Conservation (phyloP, 2,113 vertebrate species). For the Eurypyga helias region DNA sequence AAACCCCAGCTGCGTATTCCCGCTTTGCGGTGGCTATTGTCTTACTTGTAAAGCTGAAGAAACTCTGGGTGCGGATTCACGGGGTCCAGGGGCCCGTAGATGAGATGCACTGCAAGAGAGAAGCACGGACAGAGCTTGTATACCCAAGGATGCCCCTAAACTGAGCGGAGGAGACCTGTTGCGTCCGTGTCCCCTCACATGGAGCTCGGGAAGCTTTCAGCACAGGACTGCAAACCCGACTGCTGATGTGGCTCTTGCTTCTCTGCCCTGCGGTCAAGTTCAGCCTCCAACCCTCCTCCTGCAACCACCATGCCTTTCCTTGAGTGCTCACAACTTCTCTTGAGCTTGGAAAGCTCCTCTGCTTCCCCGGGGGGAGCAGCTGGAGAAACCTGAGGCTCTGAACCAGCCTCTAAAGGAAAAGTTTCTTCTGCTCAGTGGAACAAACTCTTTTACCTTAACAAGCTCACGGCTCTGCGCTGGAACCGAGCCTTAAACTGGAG, state of each 20-base stretch:
- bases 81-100: slow-evolving; percentile 93
- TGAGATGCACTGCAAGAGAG: slow-evolving; percentile 88
- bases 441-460: neutral
- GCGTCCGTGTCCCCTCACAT: neutral
- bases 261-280: neutral
- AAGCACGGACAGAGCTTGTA: neutral
- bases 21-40: accelerated
- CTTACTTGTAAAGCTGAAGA: slow-evolving; percentile 91
- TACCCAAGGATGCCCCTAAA: neutral
- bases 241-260: neutral
- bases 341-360: neutral
- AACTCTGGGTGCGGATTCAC: slow-evolving; percentile 93
- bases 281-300: neutral
- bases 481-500: neutral
- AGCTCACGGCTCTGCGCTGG: neutral
- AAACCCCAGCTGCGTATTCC: accelerated
- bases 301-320: neutral
- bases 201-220: neutral
- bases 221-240: neutral
- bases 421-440: neutral
- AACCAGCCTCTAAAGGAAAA: neutral
- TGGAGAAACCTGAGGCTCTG: neutral
- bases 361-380: neutral
- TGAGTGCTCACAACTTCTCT: neutral
- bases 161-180: neutral